These are phyloP conservation scores for Anthophora plumipes DNA, from an alignment of 2,888 invertebrate genomes.

Conservation along the genomic window DNA sequence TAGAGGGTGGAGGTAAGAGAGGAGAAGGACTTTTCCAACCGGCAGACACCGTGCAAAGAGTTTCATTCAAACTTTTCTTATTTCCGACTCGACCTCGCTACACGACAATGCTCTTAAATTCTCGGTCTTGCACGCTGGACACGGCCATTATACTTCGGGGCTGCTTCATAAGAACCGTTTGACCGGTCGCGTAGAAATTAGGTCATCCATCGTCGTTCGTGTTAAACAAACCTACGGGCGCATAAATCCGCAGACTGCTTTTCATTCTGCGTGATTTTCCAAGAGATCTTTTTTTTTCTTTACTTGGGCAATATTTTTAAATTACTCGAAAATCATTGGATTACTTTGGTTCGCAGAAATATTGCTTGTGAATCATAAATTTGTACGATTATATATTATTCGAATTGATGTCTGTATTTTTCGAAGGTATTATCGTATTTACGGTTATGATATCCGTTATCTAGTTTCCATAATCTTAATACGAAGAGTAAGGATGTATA, in stretches of 20 bases:
- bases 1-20: no score
- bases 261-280: background rate
- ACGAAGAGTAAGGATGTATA: background rate
- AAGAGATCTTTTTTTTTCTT: background rate
- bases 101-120: constrained; percentile 84
- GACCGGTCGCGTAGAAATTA: constrained; percentile 48
- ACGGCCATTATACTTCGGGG: constrained; percentile 56
- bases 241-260: background rate
- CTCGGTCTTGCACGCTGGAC: constrained; percentile 64
- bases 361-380: background rate
- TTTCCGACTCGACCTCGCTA: constrained; percentile 75
- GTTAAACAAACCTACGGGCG: background rate
- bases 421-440: background rate
- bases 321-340: no score
- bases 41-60: constrained; percentile 51
- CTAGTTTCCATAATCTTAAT: background rate
- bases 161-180: constrained; percentile 48
- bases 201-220: constrained; percentile 29
- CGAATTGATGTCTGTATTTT: no score
- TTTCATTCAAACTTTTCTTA: constrained; percentile 80
- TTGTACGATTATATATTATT: no score
- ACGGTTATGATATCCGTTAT: background rate
- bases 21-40: constrained; percentile 29
- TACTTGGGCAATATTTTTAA: no score
- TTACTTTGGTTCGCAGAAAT: no score